A percentile compares a stretch with the other conserved stretches of the same genome.
These are phyloP conservation scores for Leptinotarsa peninsularis DNA, from an alignment of 2,888 invertebrate genomes.

Conservation along the genomic window DNA sequence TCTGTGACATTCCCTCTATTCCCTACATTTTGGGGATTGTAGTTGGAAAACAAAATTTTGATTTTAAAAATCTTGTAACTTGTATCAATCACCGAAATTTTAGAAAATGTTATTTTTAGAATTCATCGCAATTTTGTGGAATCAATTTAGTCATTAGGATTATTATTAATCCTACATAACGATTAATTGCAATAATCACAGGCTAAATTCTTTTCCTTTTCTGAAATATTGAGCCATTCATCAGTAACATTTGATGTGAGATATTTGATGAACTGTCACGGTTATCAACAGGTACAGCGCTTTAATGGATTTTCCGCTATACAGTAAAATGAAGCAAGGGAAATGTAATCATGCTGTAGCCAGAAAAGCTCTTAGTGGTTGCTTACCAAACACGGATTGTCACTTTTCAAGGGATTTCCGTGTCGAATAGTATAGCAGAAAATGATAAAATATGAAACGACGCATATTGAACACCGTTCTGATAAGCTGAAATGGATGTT, in stretches of 20 bases:
- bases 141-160: no score
- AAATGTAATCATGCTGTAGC: conserved; percentile 20
- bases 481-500: conserved; percentile 7
- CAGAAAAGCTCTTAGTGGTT: conserved; percentile 24
- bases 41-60: no score
- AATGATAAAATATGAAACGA: conserved; percentile 22
- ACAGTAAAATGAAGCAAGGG: conserved; percentile 4
- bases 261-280: not conserved
- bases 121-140: no score
- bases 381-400: conserved; percentile 21
- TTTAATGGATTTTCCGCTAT: not conserved
- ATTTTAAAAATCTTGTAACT: no score
- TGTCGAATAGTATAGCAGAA: not conserved
- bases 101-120: no score
- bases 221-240: not conserved
- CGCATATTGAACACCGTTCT: not conserved
- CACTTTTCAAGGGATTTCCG: conserved; percentile 19
- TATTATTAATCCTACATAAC: no score
- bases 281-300: conserved; percentile 22
- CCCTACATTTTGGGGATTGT: no score
- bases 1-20: no score
- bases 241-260: not conserved
- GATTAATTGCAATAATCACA: no score
- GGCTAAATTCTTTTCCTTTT: no score
- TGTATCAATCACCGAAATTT: no score